A percentile compares a stretch with the other conserved stretches of the same genome.
phyloP scores from a whole-genome alignment of 2,113 vertebrate genomes.

The Cavia porcellus region DNA sequence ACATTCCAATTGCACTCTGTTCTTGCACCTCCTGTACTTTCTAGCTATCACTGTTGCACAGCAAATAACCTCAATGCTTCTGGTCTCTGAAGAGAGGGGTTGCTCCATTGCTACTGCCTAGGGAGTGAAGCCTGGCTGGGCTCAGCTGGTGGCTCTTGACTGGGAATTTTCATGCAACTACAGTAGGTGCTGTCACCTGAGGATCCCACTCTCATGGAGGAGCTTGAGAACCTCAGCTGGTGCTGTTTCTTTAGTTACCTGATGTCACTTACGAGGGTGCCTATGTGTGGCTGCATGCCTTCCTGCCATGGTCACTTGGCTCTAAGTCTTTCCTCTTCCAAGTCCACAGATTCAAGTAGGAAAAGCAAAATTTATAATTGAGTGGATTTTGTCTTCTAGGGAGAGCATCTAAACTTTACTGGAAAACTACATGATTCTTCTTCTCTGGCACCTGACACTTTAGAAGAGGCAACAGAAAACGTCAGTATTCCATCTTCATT shows the following conservation, averaged over 20 bases:
- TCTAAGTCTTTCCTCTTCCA: not conserved
- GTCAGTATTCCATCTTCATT: not conserved
- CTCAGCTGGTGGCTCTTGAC: not conserved
- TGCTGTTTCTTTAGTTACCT: not conserved
- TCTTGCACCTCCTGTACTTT: not conserved
- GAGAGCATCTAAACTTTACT: not conserved
- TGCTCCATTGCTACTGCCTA: not conserved
- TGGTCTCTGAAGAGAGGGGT: not conserved
- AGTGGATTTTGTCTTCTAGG: not conserved
- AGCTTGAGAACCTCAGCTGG: not conserved
- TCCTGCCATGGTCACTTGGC: not conserved
- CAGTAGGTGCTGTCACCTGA: accelerated
- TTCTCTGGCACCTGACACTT: not conserved
- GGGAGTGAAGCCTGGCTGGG: not conserved
- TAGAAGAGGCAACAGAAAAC: not conserved
- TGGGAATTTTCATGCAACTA: accelerated
- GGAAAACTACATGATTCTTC: not conserved
- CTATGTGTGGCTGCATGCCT: not conserved
- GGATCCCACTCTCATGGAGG: not conserved
- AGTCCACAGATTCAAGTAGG: not conserved
- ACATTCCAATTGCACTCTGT: not conserved
- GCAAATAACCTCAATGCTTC: not conserved
- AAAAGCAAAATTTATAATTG: not conserved
- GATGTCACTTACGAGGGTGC: accelerated
- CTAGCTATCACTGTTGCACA: not conserved